These are phyloP conservation scores for Tor tambroides DNA, from an alignment of 2,113 vertebrate genomes.

Conservation along the genomic window DNA sequence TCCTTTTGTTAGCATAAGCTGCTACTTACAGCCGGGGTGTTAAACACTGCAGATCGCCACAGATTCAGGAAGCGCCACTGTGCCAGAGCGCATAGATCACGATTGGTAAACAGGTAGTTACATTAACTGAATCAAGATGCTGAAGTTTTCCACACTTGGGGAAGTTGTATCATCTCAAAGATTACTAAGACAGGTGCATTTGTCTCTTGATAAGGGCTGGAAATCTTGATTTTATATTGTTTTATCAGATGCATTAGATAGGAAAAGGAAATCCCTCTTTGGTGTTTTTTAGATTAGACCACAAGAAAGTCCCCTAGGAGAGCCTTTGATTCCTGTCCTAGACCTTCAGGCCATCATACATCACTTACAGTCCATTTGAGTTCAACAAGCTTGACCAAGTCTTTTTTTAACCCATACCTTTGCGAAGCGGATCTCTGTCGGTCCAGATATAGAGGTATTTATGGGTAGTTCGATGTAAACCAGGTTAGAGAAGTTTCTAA, in stretches of 20 bases:
- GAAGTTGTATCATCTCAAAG: not conserved
- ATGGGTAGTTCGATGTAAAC: not conserved
- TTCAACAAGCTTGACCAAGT: not conserved
- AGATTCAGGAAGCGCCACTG: conserved; percentile 53
- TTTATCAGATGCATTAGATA: conserved; percentile 22
- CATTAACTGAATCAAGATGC: conserved; percentile 52
- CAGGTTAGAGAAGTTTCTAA: not conserved
- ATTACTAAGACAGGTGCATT: not conserved
- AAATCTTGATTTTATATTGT: not conserved
- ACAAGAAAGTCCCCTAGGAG: conserved; percentile 40
- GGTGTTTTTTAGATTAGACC: conserved; percentile 27
- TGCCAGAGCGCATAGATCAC: conserved; percentile 62
- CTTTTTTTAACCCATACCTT: conserved; percentile 13
- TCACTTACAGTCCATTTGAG: conserved; percentile 31
- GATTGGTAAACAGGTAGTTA: conserved; percentile 63
- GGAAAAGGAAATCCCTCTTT: conserved; percentile 26
- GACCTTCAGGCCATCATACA: not conserved
- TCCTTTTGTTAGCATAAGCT: conserved; percentile 76
- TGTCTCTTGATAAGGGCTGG: not conserved
- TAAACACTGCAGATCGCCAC: conserved; percentile 64
- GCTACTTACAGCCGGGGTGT: conserved; percentile 69
- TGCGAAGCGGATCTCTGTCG: not conserved
- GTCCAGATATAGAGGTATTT: not conserved
- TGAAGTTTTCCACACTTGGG: not conserved
- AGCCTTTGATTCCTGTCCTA: conserved; percentile 31